Evolutionary conservation across 2,888 invertebrate genomes (phyloP).

Genomic region (Cantharis flavilabris): DNA sequence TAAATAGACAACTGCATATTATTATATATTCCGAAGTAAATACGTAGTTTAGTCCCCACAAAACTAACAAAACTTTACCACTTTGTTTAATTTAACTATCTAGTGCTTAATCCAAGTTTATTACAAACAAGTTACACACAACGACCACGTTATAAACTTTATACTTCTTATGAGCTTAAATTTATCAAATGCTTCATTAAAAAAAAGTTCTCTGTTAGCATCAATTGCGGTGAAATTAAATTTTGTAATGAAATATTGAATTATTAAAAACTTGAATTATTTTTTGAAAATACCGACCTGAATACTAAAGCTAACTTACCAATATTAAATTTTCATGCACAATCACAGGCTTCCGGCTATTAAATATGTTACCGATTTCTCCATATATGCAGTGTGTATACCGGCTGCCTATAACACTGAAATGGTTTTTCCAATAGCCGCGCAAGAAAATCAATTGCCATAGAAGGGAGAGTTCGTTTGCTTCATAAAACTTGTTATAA

Average conservation of each 20-base stretch:
- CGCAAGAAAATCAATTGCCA: not conserved
- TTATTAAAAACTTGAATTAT: not conserved
- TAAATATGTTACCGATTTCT: not conserved
- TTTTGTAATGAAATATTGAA: not conserved
- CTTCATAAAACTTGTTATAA: not conserved
- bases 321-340: not conserved
- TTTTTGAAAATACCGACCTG: not conserved
- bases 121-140: not conserved
- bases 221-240: not conserved
- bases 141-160: not conserved
- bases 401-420: not conserved
- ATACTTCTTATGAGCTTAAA: not conserved
- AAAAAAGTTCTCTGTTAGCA: not conserved
- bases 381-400: not conserved
- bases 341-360: not conserved
- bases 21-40: not conserved
- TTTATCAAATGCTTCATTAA: not conserved
- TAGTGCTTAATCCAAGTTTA: not conserved
- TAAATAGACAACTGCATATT: not conserved
- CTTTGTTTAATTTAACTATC: not conserved
- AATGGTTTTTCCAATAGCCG: not conserved
- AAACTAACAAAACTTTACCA: not conserved
- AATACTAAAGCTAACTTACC: not conserved
- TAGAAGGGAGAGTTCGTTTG: not conserved
- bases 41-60: not conserved